Evolutionary conservation across 2,888 invertebrate genomes (phyloP).

Genomic region (Ichneumoninae sp.): DNA sequence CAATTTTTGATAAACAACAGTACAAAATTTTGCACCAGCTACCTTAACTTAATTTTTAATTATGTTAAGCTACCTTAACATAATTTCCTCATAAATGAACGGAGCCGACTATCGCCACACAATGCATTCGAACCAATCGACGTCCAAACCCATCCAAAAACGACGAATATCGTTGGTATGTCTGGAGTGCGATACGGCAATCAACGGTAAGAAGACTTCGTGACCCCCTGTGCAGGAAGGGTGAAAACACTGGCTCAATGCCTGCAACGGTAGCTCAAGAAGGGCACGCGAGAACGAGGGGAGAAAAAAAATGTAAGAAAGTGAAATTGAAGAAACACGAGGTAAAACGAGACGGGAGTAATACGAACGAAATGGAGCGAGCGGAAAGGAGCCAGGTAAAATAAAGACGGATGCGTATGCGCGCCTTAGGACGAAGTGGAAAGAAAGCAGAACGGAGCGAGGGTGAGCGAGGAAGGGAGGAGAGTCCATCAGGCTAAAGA

Average conservation of each 20-base stretch:
- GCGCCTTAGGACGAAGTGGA: slow-evolving; percentile 39
- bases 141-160: slow-evolving; percentile 7
- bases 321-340: background rate
- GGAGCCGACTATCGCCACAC: too few species aligned
- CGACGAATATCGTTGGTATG: slow-evolving; percentile 11
- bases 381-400: slow-evolving; percentile 69
- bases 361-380: slow-evolving; percentile 55
- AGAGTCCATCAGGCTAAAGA: slow-evolving; percentile 83
- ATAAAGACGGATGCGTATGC: slow-evolving; percentile 17
- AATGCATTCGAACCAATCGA: background rate
- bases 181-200: background rate
- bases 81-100: too few species aligned
- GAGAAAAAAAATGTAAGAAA: slow-evolving; percentile 48
- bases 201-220: background rate
- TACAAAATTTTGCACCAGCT: too few species aligned
- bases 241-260: slow-evolving; percentile 25
- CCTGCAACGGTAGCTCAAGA: background rate
- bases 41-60: too few species aligned
- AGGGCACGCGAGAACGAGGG: slow-evolving; percentile 65
- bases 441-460: slow-evolving; percentile 59
- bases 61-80: too few species aligned
- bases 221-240: background rate
- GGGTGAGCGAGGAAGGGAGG: slow-evolving; percentile 73
- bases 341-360: slow-evolving; percentile 40
- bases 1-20: too few species aligned